Conservation (phyloP, 2,797 vertebrate genomes). For the Sebastes umbrosus region DNA sequence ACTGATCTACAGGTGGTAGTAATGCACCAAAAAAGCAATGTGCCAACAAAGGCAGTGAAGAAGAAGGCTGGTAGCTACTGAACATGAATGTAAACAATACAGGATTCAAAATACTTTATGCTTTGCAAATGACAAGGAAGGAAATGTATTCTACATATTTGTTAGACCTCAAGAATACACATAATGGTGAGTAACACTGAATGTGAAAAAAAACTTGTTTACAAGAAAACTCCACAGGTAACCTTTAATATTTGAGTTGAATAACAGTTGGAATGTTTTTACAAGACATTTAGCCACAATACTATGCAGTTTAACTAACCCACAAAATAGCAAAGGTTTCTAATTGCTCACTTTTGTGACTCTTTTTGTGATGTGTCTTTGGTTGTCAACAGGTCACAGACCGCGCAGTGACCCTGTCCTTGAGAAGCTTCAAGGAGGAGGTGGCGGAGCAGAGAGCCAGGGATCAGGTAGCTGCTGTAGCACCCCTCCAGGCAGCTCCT, state of each 20-base stretch:
- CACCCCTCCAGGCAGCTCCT: constrained; percentile 71
- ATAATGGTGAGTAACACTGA: background rate
- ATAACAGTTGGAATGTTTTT: background rate
- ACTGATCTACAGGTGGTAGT: background rate
- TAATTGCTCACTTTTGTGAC: background rate
- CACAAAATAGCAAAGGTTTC: background rate
- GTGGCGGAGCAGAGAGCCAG: constrained; percentile 39
- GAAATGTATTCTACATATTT: background rate
- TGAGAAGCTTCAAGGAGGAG: constrained; percentile 54
- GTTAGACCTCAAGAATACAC: background rate
- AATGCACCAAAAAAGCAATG: too few species aligned
- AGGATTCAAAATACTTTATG: background rate
- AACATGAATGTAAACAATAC: background rate
- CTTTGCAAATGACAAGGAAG: background rate
- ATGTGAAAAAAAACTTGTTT: too few species aligned
- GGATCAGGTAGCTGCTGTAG: constrained; percentile 59
- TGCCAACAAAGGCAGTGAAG: too few species aligned
- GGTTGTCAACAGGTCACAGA: constrained; percentile 41
- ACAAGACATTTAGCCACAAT: rapidly evolving
- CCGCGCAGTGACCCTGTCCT: constrained; percentile 39
- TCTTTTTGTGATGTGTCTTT: background rate
- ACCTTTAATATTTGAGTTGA: background rate
- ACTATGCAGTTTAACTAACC: background rate
- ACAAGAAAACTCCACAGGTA: background rate
- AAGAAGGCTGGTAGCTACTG: background rate